Evolutionary conservation across 2,113 vertebrate species (phyloP).

Genomic region (Anoplopoma fimbria): DNA sequence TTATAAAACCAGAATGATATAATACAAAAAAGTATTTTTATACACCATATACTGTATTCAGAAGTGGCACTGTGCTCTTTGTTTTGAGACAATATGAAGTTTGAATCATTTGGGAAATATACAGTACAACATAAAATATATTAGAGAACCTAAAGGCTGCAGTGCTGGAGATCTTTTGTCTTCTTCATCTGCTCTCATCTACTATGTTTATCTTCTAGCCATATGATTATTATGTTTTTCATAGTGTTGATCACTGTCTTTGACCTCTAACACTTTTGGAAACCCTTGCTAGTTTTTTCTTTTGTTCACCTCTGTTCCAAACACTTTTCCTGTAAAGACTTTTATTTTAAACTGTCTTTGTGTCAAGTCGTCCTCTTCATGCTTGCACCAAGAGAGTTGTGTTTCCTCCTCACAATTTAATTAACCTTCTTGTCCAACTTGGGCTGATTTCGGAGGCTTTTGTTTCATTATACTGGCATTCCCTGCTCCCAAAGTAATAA

Average conservation of each 20-base stretch:
- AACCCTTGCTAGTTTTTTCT: no score
- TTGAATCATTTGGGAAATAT: background rate
- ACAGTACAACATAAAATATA: background rate
- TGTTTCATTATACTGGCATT: slow-evolving; percentile 58
- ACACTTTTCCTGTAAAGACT: background rate
- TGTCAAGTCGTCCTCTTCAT: background rate
- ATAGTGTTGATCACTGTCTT: no score
- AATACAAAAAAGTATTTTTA: no score
- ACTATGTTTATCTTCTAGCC: no score
- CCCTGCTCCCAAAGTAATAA: slow-evolving; percentile 49
- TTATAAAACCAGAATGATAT: background rate
- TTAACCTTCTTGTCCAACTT: slow-evolving; percentile 62
- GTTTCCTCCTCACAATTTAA: slow-evolving; percentile 74
- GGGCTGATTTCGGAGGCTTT: slow-evolving; percentile 11
- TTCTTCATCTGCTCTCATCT: background rate
- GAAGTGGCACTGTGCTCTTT: background rate
- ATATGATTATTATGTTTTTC: background rate
- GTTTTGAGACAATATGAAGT: background rate
- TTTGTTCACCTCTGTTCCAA: background rate
- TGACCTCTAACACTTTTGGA: no score
- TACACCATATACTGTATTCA: background rate
- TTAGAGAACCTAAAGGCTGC: background rate
- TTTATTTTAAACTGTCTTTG: no score
- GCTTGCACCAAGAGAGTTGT: slow-evolving; percentile 7
- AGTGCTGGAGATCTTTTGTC: background rate